A percentile compares a stretch with the other conserved stretches of the same genome.
Evolutionary conservation across 2,888 invertebrate genomes (phyloP).

Genomic region (Mesoligia furuncula): DNA sequence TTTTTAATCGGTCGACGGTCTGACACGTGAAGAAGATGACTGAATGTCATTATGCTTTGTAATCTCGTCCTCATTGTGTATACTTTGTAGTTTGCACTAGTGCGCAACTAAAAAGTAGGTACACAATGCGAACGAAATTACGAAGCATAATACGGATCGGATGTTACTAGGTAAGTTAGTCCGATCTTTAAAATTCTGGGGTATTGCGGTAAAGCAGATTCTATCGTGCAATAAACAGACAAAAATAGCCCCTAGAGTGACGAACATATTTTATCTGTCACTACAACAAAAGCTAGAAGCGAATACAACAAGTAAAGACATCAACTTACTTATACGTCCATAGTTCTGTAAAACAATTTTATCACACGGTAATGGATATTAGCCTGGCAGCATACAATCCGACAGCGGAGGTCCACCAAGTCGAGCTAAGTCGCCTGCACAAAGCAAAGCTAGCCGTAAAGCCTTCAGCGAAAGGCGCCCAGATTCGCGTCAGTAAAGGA

Average conservation of each 20-base stretch:
- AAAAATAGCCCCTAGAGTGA: neutral
- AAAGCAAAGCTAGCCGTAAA: conserved; percentile 26
- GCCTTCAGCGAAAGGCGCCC: conserved; percentile 34
- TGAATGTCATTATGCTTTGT: neutral
- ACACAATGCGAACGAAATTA: too few species aligned
- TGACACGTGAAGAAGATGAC: neutral
- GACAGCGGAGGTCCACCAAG: conserved; percentile 10
- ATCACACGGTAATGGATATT: conserved; percentile 1
- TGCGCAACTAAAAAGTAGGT: too few species aligned
- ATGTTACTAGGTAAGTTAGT: neutral
- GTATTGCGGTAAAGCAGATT: neutral
- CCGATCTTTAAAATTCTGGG: neutral
- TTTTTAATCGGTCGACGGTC: neutral
- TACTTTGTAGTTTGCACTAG: too few species aligned
- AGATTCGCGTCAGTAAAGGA: neutral
- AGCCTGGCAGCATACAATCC: neutral
- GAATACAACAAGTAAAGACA: neutral
- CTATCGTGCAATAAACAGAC: neutral
- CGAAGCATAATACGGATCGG: neutral
- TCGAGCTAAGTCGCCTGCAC: conserved; percentile 19
- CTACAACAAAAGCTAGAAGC: neutral
- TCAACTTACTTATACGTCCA: neutral
- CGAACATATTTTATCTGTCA: neutral
- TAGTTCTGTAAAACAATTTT: conserved; percentile 7
- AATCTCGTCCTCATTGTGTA: too few species aligned